Conservation (phyloP, 1,140 invertebrate genomes). For the Contarinia nasturtii region DNA sequence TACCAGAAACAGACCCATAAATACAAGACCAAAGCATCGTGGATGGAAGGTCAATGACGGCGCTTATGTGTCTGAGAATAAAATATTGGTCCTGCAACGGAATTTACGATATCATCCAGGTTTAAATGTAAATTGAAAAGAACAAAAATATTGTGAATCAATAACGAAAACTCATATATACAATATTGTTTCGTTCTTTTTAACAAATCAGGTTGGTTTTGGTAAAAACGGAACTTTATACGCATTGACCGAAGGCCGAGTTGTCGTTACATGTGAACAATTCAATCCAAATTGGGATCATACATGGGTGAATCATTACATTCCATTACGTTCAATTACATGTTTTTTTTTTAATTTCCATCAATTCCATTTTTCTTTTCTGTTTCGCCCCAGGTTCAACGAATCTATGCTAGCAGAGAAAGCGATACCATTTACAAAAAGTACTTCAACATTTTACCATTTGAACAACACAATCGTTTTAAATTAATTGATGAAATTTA, state of each 20-base stretch:
- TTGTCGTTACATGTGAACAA: constrained; percentile 57
- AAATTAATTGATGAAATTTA: constrained; percentile 49
- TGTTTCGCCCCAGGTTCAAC: no score
- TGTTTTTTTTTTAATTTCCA: no score
- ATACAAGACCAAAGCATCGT: constrained; percentile 47
- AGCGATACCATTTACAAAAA: constrained; percentile 57
- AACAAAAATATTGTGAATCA: constrained; percentile 2
- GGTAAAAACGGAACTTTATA: constrained; percentile 54
- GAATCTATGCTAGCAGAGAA: constrained; percentile 37
- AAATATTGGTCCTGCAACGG: constrained; percentile 44
- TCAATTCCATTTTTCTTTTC: no score
- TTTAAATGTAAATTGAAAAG: constrained; percentile 34
- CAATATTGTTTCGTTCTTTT: no score
- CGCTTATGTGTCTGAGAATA: constrained; percentile 35
- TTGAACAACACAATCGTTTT: constrained; percentile 51
- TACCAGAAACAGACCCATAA: constrained; percentile 38
- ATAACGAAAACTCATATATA: no score
- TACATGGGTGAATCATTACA: constrained; percentile 45
- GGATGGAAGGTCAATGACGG: constrained; percentile 51
- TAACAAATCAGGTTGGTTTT: constrained; percentile 70
- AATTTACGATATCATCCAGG: constrained; percentile 60
- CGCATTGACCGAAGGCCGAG: constrained; percentile 50
- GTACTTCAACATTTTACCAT: constrained; percentile 58
- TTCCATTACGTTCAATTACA: no score
- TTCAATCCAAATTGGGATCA: constrained; percentile 50